These are phyloP conservation scores for Druon quercuslanigerum DNA, from an alignment of 1,140 invertebrate species.

Conservation along the genomic window DNA sequence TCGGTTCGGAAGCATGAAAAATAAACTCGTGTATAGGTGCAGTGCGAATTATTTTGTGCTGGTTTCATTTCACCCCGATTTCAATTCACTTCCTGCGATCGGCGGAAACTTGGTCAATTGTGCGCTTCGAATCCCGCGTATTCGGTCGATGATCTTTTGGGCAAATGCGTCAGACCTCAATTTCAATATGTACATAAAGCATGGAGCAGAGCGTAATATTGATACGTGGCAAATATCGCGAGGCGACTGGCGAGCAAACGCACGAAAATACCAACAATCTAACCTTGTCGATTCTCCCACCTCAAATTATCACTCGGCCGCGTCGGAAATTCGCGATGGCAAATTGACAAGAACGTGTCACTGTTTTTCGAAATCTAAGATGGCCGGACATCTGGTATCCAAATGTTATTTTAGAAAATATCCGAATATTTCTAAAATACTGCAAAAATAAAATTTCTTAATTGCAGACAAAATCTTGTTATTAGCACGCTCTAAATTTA, in stretches of 20 bases:
- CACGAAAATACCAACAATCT: constrained; percentile 6
- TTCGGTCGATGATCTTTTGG: constrained; percentile 1
- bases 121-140: neutral
- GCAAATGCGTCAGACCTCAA: neutral
- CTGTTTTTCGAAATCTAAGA: neutral
- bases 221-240: constrained; percentile 1
- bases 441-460: no score
- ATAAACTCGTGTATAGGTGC: neutral
- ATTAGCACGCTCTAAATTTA: no score
- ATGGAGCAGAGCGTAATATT: neutral
- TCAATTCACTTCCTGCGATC: constrained; percentile 11
- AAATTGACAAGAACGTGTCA: constrained; percentile 21
- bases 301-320: neutral
- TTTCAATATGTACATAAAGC: neutral
- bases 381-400: neutral
- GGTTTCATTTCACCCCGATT: constrained; percentile 5
- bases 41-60: neutral
- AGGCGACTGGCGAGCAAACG: neutral
- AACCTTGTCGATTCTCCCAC: constrained; percentile 13
- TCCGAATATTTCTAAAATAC: no score
- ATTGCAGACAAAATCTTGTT: no score
- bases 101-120: constrained; percentile 13
- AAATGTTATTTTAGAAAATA: neutral
- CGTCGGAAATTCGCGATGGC: constrained; percentile 19
- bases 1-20: neutral